These are phyloP conservation scores for Mallotus villosus DNA, from an alignment of 2,797 vertebrate species.

Conservation along the genomic window DNA sequence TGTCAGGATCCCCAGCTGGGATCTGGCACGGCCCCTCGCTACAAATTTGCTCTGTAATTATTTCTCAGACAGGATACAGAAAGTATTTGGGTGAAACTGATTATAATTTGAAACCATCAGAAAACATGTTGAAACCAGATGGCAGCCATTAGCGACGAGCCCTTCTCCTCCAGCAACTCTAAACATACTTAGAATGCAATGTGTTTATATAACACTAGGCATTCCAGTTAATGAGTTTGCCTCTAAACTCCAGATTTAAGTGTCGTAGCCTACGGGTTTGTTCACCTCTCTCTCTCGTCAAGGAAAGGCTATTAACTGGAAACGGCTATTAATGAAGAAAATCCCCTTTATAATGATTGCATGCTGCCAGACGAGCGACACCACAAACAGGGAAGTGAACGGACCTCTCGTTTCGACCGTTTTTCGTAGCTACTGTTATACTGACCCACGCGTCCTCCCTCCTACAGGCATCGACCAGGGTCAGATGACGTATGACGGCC, in stretches of 20 bases:
- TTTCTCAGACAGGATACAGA: slow-evolving; percentile 65
- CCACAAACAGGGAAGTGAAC: neutral
- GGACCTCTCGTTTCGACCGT: neutral
- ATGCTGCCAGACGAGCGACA: neutral
- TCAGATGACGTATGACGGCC: slow-evolving; percentile 98
- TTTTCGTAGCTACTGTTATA: neutral
- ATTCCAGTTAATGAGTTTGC: slow-evolving; percentile 58
- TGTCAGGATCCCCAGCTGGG: slow-evolving; percentile 54
- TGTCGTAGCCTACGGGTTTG: slow-evolving; percentile 37
- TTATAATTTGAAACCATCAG: slow-evolving; percentile 68
- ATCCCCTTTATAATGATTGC: too few species aligned
- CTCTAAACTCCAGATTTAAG: slow-evolving; percentile 32
- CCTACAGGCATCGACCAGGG: slow-evolving; percentile 94
- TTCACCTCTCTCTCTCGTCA: neutral
- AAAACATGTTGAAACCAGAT: slow-evolving; percentile 67
- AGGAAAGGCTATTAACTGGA: neutral
- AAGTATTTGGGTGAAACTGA: slow-evolving; percentile 62
- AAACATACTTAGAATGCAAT: slow-evolving; percentile 59
- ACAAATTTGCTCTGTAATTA: slow-evolving; percentile 69
- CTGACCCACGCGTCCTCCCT: neutral
- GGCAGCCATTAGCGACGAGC: slow-evolving; percentile 68
- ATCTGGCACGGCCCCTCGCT: slow-evolving; percentile 52
- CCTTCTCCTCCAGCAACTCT: slow-evolving; percentile 53
- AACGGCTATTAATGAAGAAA: too few species aligned
- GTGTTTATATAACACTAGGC: slow-evolving; percentile 63